Conservation (phyloP, 1,140 invertebrate species). For the Theocolax elegans region DNA sequence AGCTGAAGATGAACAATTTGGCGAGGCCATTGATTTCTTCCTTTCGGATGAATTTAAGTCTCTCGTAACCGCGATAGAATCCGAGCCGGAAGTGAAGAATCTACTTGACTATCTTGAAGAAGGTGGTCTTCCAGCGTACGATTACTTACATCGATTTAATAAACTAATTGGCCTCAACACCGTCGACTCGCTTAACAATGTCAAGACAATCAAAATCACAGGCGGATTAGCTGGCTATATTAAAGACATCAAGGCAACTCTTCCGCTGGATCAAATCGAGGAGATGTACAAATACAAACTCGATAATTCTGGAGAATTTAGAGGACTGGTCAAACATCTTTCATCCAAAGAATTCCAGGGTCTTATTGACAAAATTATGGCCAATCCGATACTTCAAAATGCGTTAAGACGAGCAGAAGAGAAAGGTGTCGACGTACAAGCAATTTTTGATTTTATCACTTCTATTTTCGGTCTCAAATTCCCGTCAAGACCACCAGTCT, state of each 20-base stretch:
- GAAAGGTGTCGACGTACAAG: constrained; percentile 44
- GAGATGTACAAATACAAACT: constrained; percentile 49
- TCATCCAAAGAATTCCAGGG: constrained; percentile 40
- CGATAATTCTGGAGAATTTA: constrained; percentile 42
- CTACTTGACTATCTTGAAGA: constrained; percentile 44
- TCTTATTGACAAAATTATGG: constrained; percentile 37
- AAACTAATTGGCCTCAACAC: constrained; percentile 42
- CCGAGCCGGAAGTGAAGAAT: constrained; percentile 41
- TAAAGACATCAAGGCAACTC: constrained; percentile 43
- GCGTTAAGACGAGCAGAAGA: constrained; percentile 33
- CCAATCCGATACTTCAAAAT: constrained; percentile 32
- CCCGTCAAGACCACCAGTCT: constrained; percentile 8
- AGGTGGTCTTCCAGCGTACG: constrained; percentile 42
- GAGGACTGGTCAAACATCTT: constrained; percentile 39
- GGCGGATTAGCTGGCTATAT: constrained; percentile 47
- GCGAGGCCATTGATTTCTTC: constrained; percentile 39
- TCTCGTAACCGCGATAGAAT: constrained; percentile 45
- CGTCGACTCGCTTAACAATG: not conserved
- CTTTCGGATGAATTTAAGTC: constrained; percentile 45
- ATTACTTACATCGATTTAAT: constrained; percentile 44
- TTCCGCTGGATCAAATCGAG: constrained; percentile 49
- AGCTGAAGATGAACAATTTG: constrained; percentile 43
- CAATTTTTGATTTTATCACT: constrained; percentile 43
- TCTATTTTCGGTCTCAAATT: constrained; percentile 48
- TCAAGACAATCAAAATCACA: constrained; percentile 8